These are phyloP conservation scores for Danio jaintianensis DNA, from an alignment of 2,797 vertebrate species.

Conservation along the genomic window DNA sequence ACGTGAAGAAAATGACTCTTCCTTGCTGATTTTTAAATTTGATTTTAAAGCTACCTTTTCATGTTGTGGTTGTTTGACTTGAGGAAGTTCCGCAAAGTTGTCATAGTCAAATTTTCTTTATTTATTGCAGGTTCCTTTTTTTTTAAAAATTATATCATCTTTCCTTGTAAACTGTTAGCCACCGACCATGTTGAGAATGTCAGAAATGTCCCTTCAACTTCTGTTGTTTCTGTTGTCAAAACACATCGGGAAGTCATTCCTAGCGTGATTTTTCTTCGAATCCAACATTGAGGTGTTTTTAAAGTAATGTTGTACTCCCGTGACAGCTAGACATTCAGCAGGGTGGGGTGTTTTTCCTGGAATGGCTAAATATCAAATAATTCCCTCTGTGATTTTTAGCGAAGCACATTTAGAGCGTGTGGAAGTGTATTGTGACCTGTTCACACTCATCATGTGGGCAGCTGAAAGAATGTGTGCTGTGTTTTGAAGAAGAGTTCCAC, in stretches of 20 bases:
- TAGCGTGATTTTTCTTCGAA: constrained; percentile 7
- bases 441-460: constrained; percentile 26
- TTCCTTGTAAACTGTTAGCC: not conserved
- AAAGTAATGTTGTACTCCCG: constrained; percentile 35
- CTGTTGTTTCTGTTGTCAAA: constrained; percentile 34
- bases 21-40: not conserved
- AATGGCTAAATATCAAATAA: constrained; percentile 35
- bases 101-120: constrained; percentile 23
- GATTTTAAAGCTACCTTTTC: not conserved
- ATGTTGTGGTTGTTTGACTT: not conserved
- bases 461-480: constrained; percentile 43
- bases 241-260: not conserved
- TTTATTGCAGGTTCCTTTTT: not conserved
- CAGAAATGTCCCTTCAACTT: not conserved
- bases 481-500: constrained; percentile 27
- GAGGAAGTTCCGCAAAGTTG: constrained; percentile 6
- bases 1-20: constrained; percentile 33
- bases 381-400: constrained; percentile 15
- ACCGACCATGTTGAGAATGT: not conserved
- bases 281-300: constrained; percentile 36
- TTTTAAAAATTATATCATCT: not conserved
- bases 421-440: constrained; percentile 31
- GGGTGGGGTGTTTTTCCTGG: constrained; percentile 38
- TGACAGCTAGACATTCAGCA: constrained; percentile 28
- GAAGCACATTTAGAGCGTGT: constrained; percentile 4